Conservation (phyloP, 2,113 vertebrate species). For the Cacatua alba region DNA sequence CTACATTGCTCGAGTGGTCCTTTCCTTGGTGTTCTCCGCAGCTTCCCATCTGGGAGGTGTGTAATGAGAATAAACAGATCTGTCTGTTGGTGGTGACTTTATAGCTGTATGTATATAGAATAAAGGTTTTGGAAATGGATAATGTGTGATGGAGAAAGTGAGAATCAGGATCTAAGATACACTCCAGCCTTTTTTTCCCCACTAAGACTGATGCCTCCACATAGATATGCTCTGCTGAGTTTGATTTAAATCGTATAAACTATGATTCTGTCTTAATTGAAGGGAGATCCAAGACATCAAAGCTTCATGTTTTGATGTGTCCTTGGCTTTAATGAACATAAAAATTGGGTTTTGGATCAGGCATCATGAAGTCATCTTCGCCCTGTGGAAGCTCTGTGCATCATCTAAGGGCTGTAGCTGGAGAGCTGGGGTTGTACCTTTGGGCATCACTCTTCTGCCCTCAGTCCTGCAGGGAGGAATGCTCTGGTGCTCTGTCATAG, state of each 20-base stretch:
- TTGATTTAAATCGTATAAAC: neutral
- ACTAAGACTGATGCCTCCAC: neutral
- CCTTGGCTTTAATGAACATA: neutral
- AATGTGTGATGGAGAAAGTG: neutral
- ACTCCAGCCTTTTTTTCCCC: neutral
- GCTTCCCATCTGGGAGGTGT: neutral
- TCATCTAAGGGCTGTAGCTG: neutral
- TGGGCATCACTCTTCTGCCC: neutral
- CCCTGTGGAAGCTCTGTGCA: accelerated
- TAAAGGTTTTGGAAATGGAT: neutral
- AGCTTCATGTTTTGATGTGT: neutral
- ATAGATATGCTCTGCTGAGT: accelerated
- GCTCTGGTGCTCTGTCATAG: neutral
- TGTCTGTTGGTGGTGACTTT: neutral
- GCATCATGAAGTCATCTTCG: accelerated
- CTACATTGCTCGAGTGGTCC: accelerated
- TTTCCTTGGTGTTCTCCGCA: neutral
- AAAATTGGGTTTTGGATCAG: neutral
- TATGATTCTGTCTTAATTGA: accelerated
- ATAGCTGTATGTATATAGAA: neutral
- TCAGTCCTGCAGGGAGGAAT: neutral
- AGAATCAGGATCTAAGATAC: neutral
- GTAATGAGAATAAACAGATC: neutral
- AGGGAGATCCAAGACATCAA: neutral
- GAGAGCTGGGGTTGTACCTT: neutral